Base-by-base conservation (phyloP, 2,888 invertebrate genomes). In the Cacoxenus indagator region DNA sequence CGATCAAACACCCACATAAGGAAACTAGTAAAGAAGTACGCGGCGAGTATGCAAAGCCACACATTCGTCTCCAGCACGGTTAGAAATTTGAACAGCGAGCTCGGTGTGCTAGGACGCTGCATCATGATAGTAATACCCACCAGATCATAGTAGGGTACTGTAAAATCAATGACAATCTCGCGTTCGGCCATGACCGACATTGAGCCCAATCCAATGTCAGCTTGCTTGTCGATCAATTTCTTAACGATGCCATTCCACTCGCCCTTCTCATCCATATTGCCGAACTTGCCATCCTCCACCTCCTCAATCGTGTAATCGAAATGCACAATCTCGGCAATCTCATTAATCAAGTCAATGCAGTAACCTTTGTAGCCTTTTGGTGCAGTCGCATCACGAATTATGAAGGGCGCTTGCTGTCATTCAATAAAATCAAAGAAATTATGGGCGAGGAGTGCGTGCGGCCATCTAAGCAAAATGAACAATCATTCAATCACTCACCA, bases 151-250 rank as follows among this genome's bases (percentile, higher is more conserved):
- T 97, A 99, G 0, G 99, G 98, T 0, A 99, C 97, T 0, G 99
- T 99, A 86, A 98, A 99, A 88, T 99, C 99, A 1, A 99, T 96
- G 0, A 98, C 97, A 83, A 96, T 96, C 88, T 98, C 98, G 45
- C 99, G 90, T 79, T 98, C 98, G 0, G 98, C 98, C 96, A 98
- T 98, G 0, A 99, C 98, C 0, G 97, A 96, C 85, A 99, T 91
- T 0, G 98, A 95, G 1, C 96, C 96, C 8, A 99, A 88, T 0
- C 96, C 98, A 75, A 99, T 97, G 85, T 99, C 98, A 0, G 98
- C 98, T 78, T 92, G 91, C 90, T 96, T 94, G 79, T 95, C 94
- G 67, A 94, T 92, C 24, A 96, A 88, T 83, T 94, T 95, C 83
- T 92, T 92, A 24, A 96, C 93, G 88, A 96, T 92, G 1, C 95